Evolutionary conservation across 2,113 vertebrate species (phyloP).

Genomic region (Oryzias melastigma): DNA sequence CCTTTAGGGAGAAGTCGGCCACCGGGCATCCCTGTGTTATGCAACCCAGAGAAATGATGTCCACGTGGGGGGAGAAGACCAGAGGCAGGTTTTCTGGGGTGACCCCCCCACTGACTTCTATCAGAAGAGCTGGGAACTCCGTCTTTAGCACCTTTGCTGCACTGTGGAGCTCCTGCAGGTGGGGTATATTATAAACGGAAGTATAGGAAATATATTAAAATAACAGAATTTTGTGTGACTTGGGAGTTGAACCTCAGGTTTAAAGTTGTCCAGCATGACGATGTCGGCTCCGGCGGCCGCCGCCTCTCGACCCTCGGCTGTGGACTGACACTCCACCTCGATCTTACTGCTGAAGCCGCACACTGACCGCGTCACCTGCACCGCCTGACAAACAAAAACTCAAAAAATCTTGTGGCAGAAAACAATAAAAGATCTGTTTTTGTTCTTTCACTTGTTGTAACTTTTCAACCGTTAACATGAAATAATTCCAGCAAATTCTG

Average conservation of each 20-base stretch:
- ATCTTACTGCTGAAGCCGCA: slow-evolving; percentile 80
- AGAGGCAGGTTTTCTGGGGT: slow-evolving; percentile 62
- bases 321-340: slow-evolving; percentile 81
- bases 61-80: slow-evolving; percentile 77
- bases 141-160: slow-evolving; percentile 73
- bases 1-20: slow-evolving; percentile 85
- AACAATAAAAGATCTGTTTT: background rate
- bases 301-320: slow-evolving; percentile 72
- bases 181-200: background rate
- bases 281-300: slow-evolving; percentile 78
- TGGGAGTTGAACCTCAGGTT: slow-evolving; percentile 69
- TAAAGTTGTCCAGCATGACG: slow-evolving; percentile 84
- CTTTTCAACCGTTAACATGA: no score
- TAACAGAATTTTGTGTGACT: background rate
- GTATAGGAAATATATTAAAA: background rate
- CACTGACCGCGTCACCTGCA: slow-evolving; percentile 60
- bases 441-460: no score
- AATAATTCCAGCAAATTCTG: no score
- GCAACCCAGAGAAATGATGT: slow-evolving; percentile 83
- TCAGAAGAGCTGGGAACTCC: slow-evolving; percentile 63
- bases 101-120: slow-evolving; percentile 85
- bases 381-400: slow-evolving; percentile 58
- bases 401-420: background rate
- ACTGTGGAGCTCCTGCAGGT: slow-evolving; percentile 72
- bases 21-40: slow-evolving; percentile 82